Evolutionary conservation across 1,140 invertebrate genomes (phyloP).

Genomic region (Atopsyche davidsoni): DNA sequence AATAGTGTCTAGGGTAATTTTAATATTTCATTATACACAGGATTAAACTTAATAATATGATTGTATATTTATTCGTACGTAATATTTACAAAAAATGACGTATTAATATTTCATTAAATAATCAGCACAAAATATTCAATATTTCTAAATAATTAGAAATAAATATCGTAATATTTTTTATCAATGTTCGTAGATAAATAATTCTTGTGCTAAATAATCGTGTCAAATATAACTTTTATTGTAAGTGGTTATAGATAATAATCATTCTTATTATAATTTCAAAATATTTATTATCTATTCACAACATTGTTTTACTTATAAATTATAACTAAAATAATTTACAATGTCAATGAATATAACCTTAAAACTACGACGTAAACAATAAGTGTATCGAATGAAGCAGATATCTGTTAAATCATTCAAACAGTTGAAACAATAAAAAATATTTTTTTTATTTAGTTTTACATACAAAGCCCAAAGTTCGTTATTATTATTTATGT

Average conservation of each 20-base stretch:
- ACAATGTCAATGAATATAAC: neutral
- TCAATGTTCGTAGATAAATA: too few species aligned
- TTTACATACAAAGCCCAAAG: too few species aligned
- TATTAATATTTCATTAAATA: neutral
- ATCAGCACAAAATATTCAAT: neutral
- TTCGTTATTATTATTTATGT: too few species aligned
- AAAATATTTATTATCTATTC: slow-evolving; percentile 29
- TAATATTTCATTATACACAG: slow-evolving; percentile 11
- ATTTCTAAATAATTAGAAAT: neutral
- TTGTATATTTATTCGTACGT: slow-evolving; percentile 21
- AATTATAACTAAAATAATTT: neutral
- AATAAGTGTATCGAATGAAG: too few species aligned
- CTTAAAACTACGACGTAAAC: neutral
- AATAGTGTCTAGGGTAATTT: neutral
- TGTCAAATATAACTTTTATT: too few species aligned
- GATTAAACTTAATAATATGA: slow-evolving; percentile 27
- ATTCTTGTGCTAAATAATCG: too few species aligned
- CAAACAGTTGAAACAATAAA: too few species aligned
- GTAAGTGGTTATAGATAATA: too few species aligned
- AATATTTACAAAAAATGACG: neutral
- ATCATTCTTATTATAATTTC: too few species aligned
- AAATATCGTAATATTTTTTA: neutral
- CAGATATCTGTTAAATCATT: too few species aligned
- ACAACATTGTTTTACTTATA: slow-evolving; percentile 22
- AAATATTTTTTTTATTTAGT: too few species aligned